Percentiles rank a stretch among this genome's conserved stretches.
Conservation (phyloP, 2,888 invertebrate species). For the Panorpa germanica region DNA sequence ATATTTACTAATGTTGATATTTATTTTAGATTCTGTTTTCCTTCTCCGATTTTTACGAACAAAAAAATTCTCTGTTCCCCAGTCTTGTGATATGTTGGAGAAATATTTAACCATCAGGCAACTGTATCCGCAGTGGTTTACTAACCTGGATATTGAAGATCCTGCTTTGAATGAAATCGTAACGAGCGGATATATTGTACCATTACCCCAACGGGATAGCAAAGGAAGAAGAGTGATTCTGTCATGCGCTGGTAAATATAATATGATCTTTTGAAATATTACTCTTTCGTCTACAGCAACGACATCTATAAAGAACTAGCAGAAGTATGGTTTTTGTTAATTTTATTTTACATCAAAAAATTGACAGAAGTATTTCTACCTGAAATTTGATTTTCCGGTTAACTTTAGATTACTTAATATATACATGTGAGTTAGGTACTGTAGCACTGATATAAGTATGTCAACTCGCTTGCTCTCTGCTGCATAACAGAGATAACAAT, state of each 20-base stretch:
- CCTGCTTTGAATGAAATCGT: conserved; percentile 63
- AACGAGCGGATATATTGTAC: conserved; percentile 59
- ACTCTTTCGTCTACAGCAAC: neutral
- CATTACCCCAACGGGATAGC: conserved; percentile 51
- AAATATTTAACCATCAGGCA: conserved; percentile 71
- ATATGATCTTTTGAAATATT: neutral
- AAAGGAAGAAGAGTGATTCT: conserved; percentile 61
- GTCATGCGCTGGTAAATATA: conserved; percentile 48
- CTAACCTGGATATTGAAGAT: conserved; percentile 59
- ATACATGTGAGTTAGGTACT: too few relatives aligned
- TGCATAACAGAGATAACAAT: too few relatives aligned
- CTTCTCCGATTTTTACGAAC: conserved; percentile 68
- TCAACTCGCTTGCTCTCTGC: too few relatives aligned
- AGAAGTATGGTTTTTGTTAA: neutral
- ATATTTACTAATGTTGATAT: conserved; percentile 4
- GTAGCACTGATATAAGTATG: too few relatives aligned
- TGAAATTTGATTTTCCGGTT: too few relatives aligned
- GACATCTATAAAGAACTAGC: conserved; percentile 2
- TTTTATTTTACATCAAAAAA: too few relatives aligned
- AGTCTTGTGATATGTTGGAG: conserved; percentile 74
- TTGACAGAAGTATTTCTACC: too few relatives aligned
- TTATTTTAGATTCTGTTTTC: conserved; percentile 47
- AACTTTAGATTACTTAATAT: too few relatives aligned
- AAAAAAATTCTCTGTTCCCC: conserved; percentile 71
- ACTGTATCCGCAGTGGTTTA: conserved; percentile 74